Conservation (phyloP, 2,113 vertebrate genomes). For the Crotalus tigris region DNA sequence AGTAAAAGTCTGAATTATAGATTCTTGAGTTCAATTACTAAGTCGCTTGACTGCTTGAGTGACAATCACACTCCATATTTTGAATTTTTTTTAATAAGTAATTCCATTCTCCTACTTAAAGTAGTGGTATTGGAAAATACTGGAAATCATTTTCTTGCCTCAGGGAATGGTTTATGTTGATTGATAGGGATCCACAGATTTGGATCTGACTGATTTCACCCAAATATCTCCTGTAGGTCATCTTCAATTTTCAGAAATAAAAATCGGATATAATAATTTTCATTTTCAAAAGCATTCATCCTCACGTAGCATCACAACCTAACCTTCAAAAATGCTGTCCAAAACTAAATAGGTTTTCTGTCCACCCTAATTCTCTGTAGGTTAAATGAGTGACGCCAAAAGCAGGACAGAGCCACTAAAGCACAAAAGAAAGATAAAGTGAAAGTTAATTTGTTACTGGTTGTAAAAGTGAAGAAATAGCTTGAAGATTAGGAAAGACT, state of each 20-base stretch:
- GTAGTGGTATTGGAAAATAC: not conserved
- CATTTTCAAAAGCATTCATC: not conserved
- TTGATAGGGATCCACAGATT: not conserved
- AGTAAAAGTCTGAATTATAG: not conserved
- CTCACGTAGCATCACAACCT: not conserved
- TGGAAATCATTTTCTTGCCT: conserved; percentile 14
- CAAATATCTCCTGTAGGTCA: not conserved
- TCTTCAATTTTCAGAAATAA: not conserved
- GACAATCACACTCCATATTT: not conserved
- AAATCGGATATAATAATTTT: not conserved
- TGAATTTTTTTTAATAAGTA: not conserved
- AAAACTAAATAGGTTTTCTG: not conserved
- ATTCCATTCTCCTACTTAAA: not conserved
- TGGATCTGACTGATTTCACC: not conserved
- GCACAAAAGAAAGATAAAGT: conserved; percentile 38
- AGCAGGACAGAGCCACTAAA: conserved; percentile 1
- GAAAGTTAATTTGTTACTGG: conserved; percentile 51
- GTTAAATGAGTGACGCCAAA: conserved; percentile 31
- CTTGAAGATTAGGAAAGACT: conserved; percentile 37
- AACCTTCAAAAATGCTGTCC: not conserved
- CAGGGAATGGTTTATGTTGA: not conserved
- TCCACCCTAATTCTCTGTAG: not conserved
- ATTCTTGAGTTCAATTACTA: not conserved
- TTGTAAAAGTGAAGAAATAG: conserved; percentile 58
- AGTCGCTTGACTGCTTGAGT: not conserved